Evolutionary conservation across 1,140 invertebrate species (phyloP).

Genomic region (Arion vulgaris): DNA sequence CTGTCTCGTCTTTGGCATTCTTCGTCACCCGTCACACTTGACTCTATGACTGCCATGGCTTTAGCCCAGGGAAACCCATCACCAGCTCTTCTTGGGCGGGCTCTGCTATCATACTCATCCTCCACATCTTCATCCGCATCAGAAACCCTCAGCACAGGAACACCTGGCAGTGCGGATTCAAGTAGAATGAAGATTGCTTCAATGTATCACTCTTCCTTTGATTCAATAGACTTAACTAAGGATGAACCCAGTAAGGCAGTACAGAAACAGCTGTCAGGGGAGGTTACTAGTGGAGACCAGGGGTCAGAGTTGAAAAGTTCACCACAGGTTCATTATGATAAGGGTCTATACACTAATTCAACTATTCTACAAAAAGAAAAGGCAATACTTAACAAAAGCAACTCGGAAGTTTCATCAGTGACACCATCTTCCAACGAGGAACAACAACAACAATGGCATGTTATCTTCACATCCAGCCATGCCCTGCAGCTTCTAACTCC

Average conservation of each 20-base stretch:
- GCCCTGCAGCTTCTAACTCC: neutral
- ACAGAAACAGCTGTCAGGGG: neutral
- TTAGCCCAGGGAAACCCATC: slow-evolving; percentile 33
- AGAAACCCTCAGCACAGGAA: slow-evolving; percentile 19
- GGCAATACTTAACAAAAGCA: neutral
- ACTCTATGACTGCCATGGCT: slow-evolving; percentile 40
- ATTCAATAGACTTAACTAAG: neutral
- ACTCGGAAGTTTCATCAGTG: neutral
- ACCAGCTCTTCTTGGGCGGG: slow-evolving; percentile 9
- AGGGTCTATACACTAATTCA: neutral
- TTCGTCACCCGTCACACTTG: slow-evolving; percentile 17
- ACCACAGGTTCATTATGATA: neutral
- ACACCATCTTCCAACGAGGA: neutral
- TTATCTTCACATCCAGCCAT: neutral
- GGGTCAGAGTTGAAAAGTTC: neutral
- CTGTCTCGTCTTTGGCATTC: slow-evolving; percentile 12
- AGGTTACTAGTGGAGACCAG: neutral
- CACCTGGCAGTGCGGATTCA: slow-evolving; percentile 21
- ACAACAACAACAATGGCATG: neutral
- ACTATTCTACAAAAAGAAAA: neutral
- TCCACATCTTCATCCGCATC: slow-evolving; percentile 14
- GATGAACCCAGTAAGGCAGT: neutral
- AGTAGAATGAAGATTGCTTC: neutral
- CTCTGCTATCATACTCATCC: slow-evolving; percentile 9
- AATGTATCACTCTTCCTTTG: neutral